Evolutionary conservation across 2,113 vertebrate genomes (phyloP), one percentile per base, ranked within the genome.

Genomic region (Dryoscopus gambensis): DNA sequence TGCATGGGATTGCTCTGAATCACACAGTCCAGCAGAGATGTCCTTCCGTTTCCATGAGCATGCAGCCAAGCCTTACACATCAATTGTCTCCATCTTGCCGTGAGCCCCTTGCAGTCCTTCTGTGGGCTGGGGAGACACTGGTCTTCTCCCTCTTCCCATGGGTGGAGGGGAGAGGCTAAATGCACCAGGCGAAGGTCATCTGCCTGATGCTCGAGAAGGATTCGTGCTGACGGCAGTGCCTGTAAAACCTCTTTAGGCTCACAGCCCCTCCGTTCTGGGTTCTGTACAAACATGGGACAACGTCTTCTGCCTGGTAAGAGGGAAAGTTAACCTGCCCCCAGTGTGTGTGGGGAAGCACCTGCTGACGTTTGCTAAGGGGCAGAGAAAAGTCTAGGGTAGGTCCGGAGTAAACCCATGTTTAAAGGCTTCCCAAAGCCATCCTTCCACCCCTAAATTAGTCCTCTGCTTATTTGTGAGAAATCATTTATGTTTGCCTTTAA

Each of bases 141-240:
- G 18, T 63, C 20, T 10, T 64, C n/a, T 71, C 3, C 47, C 40
- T 19, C 4, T 4, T 25, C 28, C 33, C 40, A 25, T 5, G 37
- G 37, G 13, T 27, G 22, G 25, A 75, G 5, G 18, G 19, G 7
- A 50, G 70, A 83, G 21, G 30, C 19, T 56, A 57, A 92, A 57
- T 10, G 20, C 18, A 20, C 2, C 0, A 1, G 24, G 22, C 6
- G 35, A 73, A 37, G 16, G 24, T 23, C 39, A 46, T 12, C n/a
- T 47, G 22, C 9, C 6, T 0, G 0, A 3, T 8, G 5, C 37
- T 73, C 39, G 27, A 56, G 62, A 63, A 71, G 13, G 62, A 40
- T 59, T 64, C 24, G 28, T 2, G 1, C 7, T 47, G 44, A 12
- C 2, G 4, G 9, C 15, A 59, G 20, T 13, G 18, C 17, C 44